A percentile compares a stretch with the other conserved stretches of the same genome.
Evolutionary conservation across 2,888 invertebrate genomes (phyloP).

Genomic region (Drosophila lacicola): DNA sequence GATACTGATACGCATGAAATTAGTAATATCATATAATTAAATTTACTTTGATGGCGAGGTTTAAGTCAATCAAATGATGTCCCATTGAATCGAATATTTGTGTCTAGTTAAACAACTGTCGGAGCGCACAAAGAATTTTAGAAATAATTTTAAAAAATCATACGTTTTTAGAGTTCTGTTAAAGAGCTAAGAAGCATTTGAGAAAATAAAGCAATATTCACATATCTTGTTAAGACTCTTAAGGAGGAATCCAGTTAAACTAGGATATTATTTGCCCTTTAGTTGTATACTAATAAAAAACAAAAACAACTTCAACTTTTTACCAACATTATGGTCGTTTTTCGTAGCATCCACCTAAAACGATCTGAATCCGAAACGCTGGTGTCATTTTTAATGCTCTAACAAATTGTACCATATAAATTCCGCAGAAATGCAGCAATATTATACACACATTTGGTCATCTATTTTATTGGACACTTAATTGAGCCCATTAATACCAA

Average conservation of each 20-base stretch:
- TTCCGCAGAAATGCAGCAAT: conserved; percentile 28
- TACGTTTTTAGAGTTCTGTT: too few relatives aligned
- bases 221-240: too few relatives aligned
- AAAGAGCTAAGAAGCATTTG: too few relatives aligned
- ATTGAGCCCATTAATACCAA: conserved; percentile 58
- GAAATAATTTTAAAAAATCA: too few relatives aligned
- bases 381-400: conserved; percentile 36
- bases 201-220: too few relatives aligned
- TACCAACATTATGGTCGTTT: background rate
- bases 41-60: background rate
- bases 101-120: background rate
- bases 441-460: conserved; percentile 51
- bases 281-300: background rate
- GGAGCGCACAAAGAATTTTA: background rate
- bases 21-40: conserved; percentile 21
- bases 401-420: conserved; percentile 51
- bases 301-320: background rate
- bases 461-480: conserved; percentile 56
- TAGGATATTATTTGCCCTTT: too few relatives aligned
- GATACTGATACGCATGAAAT: conserved; percentile 23
- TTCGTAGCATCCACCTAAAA: conserved; percentile 1
- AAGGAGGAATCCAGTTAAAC: too few relatives aligned
- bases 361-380: conserved; percentile 16
- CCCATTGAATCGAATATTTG: background rate
- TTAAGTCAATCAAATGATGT: conserved; percentile 7